phyloP scores from a whole-genome alignment of 2,797 vertebrate species.

The Limnodromus scolopaceus region DNA sequence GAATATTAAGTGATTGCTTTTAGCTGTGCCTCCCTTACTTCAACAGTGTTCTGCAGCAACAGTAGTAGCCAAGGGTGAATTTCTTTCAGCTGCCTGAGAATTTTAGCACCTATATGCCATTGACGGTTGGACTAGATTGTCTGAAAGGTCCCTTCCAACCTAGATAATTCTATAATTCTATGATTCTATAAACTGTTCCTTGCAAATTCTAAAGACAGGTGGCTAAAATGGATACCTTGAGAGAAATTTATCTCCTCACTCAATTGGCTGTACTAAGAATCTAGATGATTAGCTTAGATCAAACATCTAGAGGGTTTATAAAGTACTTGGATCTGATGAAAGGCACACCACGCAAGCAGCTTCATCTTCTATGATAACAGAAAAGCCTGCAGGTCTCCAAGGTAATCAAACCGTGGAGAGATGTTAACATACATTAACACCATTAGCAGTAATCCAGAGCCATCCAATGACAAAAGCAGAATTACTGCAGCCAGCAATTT shows the following conservation, averaged over 20 bases:
- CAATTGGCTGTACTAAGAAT: background rate
- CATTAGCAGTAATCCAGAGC: background rate
- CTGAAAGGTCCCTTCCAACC: too few species aligned
- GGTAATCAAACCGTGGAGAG: background rate
- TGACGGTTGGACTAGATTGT: too few species aligned
- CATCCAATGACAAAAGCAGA: background rate
- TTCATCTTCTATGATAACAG: background rate
- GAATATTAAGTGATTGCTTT: background rate
- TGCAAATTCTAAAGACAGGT: background rate
- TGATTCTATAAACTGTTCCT: background rate
- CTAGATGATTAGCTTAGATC: background rate
- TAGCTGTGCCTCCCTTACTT: background rate
- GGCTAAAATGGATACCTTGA: background rate
- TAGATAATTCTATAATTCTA: too few species aligned
- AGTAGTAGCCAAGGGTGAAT: background rate
- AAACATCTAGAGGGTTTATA: background rate
- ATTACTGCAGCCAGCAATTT: background rate
- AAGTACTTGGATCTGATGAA: background rate
- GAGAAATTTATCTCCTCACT: background rate
- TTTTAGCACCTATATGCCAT: background rate
- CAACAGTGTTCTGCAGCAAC: background rate
- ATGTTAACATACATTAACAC: background rate
- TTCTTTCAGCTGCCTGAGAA: background rate
- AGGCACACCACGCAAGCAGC: background rate
- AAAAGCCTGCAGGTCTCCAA: background rate